Base-by-base conservation (phyloP, 2,797 vertebrate species). In the Masticophis lateralis region DNA sequence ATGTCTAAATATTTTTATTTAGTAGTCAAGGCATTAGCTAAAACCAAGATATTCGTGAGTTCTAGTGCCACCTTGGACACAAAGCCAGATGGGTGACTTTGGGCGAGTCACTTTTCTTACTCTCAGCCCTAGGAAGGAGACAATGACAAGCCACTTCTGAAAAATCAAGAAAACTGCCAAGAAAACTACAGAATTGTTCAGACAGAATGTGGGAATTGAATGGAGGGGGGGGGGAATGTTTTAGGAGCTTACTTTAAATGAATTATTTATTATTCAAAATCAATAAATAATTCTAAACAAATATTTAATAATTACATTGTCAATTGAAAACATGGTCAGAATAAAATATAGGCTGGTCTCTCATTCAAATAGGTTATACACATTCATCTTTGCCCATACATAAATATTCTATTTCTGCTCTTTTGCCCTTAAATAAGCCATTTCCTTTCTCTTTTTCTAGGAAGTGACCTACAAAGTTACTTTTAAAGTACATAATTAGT, bases 401-500 rank as follows among this genome's bases (percentile, higher is more conserved):
- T 53, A 69, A 20, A 32, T 61, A n/a, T 86, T 57, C 60, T 90
- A 16, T 90, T 47, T 66, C 25, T 66, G 5, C 74, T 87, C n/a
- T 28, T 90, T 93, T 66, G n/a, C n/a, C 89, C 89, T 56, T 87
- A 87, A 83, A 83, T 86, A 59, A 93, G 89, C n/a, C 57, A 53
- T 91, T 61, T 61, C 57, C 56, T 61, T 83, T 32, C 51, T 37
- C 12, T 90, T 88, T 83, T 47, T 10, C 10, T 88, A 91, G 66
- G 92, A 90, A 90, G 37, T 88, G 10, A 69, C 59, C 32, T 87
- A 61, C 79, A 83, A 87, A 87, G 25, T 51, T 93, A 87, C 59
- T 60, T 55, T 88, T 55, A 88, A 86, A 94, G 60, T 89, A 43
- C n/a, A 28, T 28, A 51, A 27, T 87, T 92, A 93, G 89, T 92